Evolutionary conservation across 1,140 invertebrate genomes (phyloP), one percentile per base, ranked within the genome.

Genomic region (Cydia splendana): DNA sequence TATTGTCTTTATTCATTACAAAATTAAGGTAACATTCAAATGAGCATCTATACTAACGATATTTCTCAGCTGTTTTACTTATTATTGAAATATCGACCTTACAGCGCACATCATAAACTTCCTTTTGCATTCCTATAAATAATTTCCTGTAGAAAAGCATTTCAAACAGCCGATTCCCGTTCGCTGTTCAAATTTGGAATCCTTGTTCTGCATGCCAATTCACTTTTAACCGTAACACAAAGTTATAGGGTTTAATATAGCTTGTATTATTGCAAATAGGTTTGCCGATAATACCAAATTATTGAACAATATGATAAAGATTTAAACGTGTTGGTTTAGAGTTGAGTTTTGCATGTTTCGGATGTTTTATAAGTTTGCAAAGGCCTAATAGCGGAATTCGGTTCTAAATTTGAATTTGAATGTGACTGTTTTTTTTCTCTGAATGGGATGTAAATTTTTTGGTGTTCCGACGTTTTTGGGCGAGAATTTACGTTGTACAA

Each of bases 371-470:
- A 62, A 62, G n/a, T 24, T 62, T 62, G 57, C 10, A 20, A 24
- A 62, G 20, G 57, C 57, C 57, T 62, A 62, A 62, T 62, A 62
- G 57, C 57, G 57, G 53, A 62, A 42, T 71, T 18, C 67, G 67
- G 5, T 71, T 71, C 67, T 10, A 71, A 71, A 71, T 71, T 71
- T 71, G 34, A 71, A 71, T 71, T 71, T 71, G 67, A 71, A 71
- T 71, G 30, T 18, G 10, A 69, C 28, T 69, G 65, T 67, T 67
- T 71, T 42, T 71, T 69, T 71, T 71, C 28, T 71, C 38, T 45
- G 67, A 53, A 18, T 53, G 6, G 28, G 34, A 18, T 71, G 67
- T 38, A 42, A 71, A 42, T 18, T 34, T 71, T 71, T 71, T 71
- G 30, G 28, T 15, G 24, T 67, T 67, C 28, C 15, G 24, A 38